A percentile compares a stretch with the other conserved stretches of the same genome.
Conservation (phyloP, 2,888 invertebrate genomes). For the Lithosia quadra region DNA sequence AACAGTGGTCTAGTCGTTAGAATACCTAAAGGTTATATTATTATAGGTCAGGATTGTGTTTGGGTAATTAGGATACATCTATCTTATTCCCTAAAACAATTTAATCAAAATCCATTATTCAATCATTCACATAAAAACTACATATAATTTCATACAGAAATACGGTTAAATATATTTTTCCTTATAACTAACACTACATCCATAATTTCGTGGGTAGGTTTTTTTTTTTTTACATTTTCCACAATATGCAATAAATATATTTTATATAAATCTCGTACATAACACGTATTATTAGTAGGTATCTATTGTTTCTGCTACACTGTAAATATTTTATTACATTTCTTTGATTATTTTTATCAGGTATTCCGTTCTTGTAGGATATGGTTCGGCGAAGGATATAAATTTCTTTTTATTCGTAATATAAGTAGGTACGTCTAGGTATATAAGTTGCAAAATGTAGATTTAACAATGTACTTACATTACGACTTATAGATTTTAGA, state of each 20-base stretch:
- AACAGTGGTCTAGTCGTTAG: not conserved
- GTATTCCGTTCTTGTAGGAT: conserved; percentile 82
- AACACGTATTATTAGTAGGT: conserved; percentile 66
- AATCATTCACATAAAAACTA: conserved; percentile 86
- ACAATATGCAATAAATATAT: conserved; percentile 81
- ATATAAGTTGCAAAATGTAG: conserved; percentile 49
- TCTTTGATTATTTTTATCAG: conserved; percentile 75
- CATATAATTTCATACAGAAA: conserved; percentile 88
- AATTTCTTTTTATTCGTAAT: conserved; percentile 35
- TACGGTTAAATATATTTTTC: conserved; percentile 86
- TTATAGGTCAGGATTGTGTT: conserved; percentile 27
- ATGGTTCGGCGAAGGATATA: conserved; percentile 65
- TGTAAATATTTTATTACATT: conserved; percentile 74
- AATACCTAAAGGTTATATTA: not conserved
- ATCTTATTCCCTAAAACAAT: conserved; percentile 80
- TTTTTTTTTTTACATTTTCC: conserved; percentile 83
- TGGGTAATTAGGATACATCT: conserved; percentile 66
- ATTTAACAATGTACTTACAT: conserved; percentile 49
- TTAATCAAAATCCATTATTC: conserved; percentile 85
- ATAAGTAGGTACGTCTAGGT: conserved; percentile 30
- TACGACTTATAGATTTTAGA: conserved; percentile 42
- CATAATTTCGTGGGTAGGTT: conserved; percentile 76
- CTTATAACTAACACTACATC: conserved; percentile 83
- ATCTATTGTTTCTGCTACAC: conserved; percentile 68
- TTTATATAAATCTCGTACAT: conserved; percentile 77